phyloP scores from a whole-genome alignment of 2,797 vertebrate genomes.

The Pipistrellus kuhlii region DNA sequence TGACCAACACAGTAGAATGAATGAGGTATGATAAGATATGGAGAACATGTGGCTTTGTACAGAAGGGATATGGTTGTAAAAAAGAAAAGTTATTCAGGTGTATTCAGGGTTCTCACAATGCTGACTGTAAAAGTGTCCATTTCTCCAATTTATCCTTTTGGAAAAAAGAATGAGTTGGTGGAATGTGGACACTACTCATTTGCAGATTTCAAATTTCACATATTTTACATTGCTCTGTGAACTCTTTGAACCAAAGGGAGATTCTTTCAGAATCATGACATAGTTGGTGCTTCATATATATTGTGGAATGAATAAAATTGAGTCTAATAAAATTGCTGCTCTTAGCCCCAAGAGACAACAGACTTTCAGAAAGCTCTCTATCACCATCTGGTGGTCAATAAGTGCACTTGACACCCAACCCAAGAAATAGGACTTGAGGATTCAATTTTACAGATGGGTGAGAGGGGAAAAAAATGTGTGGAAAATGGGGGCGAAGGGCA shows the following conservation, averaged over 20 bases:
- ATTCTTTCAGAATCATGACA: neutral
- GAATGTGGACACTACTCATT: neutral
- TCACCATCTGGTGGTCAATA: neutral
- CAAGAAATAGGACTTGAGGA: neutral
- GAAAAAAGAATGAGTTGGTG: neutral
- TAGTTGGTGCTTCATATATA: neutral
- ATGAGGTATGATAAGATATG: neutral
- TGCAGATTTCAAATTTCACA: neutral
- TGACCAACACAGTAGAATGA: neutral
- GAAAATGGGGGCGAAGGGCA: neutral
- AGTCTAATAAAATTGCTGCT: neutral
- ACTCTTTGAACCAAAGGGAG: neutral
- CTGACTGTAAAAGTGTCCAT: neutral
- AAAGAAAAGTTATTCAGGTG: neutral
- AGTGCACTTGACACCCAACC: neutral
- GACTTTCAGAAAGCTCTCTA: neutral
- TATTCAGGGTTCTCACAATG: neutral
- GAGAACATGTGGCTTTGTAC: neutral
- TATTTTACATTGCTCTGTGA: neutral
- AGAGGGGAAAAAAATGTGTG: neutral
- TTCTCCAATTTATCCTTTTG: conserved; percentile 20
- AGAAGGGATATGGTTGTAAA: neutral
- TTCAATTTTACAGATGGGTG: neutral
- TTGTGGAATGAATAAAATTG: neutral
- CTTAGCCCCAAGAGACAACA: neutral